These are phyloP conservation scores for Scrobipalpa atriplicella DNA, from an alignment of 2,888 invertebrate genomes.

Conservation along the genomic window DNA sequence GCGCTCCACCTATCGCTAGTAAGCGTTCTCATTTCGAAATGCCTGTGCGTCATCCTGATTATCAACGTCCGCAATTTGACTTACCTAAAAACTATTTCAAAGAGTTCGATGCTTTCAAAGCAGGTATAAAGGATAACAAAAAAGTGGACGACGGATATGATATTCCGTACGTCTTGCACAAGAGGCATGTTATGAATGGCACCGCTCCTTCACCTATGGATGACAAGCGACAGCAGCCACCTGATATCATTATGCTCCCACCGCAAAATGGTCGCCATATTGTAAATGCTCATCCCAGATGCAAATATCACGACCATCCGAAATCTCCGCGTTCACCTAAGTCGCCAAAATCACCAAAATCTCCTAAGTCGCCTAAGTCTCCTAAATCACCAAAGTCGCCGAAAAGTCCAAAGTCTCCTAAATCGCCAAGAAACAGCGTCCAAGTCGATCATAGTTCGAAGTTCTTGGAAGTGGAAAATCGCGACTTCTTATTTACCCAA, in stretches of 20 bases:
- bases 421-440: constrained; percentile 74
- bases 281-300: constrained; percentile 73
- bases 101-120: constrained; percentile 84
- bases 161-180: constrained; percentile 93
- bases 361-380: constrained; percentile 85
- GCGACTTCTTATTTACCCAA: constrained; percentile 87
- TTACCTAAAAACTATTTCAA: constrained; percentile 89
- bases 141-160: constrained; percentile 85
- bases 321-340: constrained; percentile 77
- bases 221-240: constrained; percentile 68
- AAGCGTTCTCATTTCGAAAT: constrained; percentile 88
- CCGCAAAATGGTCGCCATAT: constrained; percentile 75
- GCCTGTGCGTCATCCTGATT: constrained; percentile 71
- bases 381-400: constrained; percentile 85
- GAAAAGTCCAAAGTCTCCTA: constrained; percentile 81
- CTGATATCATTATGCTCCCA: constrained; percentile 74
- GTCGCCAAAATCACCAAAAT: constrained; percentile 82
- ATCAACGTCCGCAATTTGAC: constrained; percentile 86
- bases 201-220: constrained; percentile 85
- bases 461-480: constrained; percentile 78
- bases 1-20: constrained; percentile 87
- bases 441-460: constrained; percentile 69
- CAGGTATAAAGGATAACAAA: constrained; percentile 76
- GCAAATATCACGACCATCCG: constrained; percentile 79
- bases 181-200: constrained; percentile 93